A percentile compares a stretch with the other conserved stretches of the same genome.
Evolutionary conservation across 2,113 vertebrate genomes (phyloP).

Genomic region (Cheilinus undulatus): DNA sequence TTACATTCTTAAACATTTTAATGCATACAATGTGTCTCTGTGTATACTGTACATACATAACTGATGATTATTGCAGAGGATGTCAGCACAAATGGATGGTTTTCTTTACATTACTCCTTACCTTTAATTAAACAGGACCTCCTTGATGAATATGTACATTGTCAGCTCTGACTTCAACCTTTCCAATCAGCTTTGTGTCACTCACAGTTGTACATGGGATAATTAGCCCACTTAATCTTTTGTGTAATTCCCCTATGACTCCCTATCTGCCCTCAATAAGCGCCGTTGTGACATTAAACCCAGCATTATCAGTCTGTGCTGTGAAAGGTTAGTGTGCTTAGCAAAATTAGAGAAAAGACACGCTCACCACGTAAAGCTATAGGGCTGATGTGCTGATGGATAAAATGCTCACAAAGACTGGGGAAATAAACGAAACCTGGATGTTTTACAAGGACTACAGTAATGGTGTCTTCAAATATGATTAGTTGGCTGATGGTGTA

Average conservation of each 20-base stretch:
- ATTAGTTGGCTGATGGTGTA: too few relatives aligned
- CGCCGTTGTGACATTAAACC: slow-evolving; percentile 60
- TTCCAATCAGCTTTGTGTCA: slow-evolving; percentile 43
- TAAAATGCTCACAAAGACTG: too few relatives aligned
- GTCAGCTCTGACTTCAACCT: slow-evolving; percentile 26
- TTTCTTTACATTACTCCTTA: slow-evolving; percentile 9
- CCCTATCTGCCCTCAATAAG: slow-evolving; percentile 33
- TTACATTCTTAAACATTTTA: background rate
- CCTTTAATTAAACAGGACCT: slow-evolving; percentile 72
- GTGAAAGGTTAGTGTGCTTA: slow-evolving; percentile 63
- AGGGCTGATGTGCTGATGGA: slow-evolving; percentile 14
- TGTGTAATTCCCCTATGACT: slow-evolving; percentile 56
- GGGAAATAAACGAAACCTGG: too few relatives aligned
- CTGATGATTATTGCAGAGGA: background rate
- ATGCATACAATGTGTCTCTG: background rate
- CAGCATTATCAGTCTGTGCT: slow-evolving; percentile 57
- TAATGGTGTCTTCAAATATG: too few relatives aligned
- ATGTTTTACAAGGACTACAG: too few relatives aligned
- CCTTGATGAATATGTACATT: slow-evolving; percentile 35
- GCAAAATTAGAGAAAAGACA: slow-evolving; percentile 44
- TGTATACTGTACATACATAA: background rate
- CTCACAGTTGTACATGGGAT: slow-evolving; percentile 53
- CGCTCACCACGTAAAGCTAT: slow-evolving; percentile 19
- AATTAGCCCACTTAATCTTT: slow-evolving; percentile 71
- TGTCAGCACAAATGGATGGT: background rate